Base-by-base conservation (phyloP, 2,113 vertebrate genomes). In the Notothenia rossii region DNA sequence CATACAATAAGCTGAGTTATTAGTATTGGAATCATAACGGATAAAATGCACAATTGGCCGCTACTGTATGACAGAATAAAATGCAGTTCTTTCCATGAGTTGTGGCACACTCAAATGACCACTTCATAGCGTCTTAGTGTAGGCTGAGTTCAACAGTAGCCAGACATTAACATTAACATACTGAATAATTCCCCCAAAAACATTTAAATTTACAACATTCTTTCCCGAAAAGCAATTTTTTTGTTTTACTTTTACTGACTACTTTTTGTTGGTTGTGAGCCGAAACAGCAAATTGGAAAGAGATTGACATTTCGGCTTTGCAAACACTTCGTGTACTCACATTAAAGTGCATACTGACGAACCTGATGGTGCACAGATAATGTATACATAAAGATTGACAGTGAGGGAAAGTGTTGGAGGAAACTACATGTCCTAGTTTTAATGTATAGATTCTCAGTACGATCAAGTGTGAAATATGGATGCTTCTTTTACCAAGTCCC, bases 361-460 rank as follows among this genome's bases (percentile, higher is more conserved):
- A 68, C 65, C n/a, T 43, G 14, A 55, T 56, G 43, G 29, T 50
- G 55, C 25, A 18, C 36, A 71, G 36, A 48, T 33, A 40, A 40
- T 40, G 6, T 40, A 40, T 45, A 10, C 20, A 12, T 13, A 9
- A 29, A 25, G 18, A 48, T 45, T 18, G 45, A 36, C 46, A 13
- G 61, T n/a, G 33, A 56, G 4, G 40, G 46, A 55, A 50, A 63
- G 72, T 8, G 40, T 59, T 67, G 36, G 60, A 12, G 36, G 65
- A 12, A 63, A 45, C 12, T 46, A 45, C 33, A 68, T 76, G 56
- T 65, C 43, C 36, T 20, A 29, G 51, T 75, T 81, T n/a, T 49
- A 15, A 72, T 68, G 58, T 18, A 40, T 10, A 53, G 43, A 79
- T 46, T 79, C 68, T 54, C 79, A 66, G 20, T 17, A 51, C 68